Evolutionary conservation across 2,113 vertebrate genomes (phyloP).

Genomic region (Tyto alba): DNA sequence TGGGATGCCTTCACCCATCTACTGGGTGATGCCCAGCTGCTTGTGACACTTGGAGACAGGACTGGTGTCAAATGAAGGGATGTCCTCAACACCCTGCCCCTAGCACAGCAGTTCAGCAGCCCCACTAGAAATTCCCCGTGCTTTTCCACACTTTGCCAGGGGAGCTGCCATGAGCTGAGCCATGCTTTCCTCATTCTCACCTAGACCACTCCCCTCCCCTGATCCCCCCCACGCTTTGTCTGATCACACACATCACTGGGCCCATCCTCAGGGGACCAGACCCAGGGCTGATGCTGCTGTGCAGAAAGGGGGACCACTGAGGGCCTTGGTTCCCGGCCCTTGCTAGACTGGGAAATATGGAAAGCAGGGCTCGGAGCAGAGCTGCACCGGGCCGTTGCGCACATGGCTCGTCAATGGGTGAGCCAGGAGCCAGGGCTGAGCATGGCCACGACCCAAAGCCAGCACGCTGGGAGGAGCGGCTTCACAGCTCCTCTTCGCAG

Average conservation of each 20-base stretch:
- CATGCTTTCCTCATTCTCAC: background rate
- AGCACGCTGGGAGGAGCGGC: background rate
- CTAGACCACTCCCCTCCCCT: background rate
- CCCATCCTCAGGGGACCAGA: background rate
- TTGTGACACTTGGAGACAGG: background rate
- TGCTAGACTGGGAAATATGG: background rate
- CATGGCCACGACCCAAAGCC: fast-evolving
- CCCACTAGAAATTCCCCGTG: background rate
- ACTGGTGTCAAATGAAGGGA: background rate
- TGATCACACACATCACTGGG: background rate
- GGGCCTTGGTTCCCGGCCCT: background rate
- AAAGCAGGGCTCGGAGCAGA: background rate
- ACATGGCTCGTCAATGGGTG: fast-evolving
- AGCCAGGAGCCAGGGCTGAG: background rate
- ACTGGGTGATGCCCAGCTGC: background rate
- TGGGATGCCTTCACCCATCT: background rate
- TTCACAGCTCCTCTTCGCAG: background rate
- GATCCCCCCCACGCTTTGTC: fast-evolving
- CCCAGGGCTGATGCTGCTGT: background rate
- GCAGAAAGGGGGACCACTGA: background rate
- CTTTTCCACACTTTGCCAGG: background rate
- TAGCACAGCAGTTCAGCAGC: background rate
- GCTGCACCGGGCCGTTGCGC: fast-evolving
- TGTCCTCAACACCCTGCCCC: background rate
- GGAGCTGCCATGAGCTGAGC: background rate